Percentiles rank a stretch among this genome's conserved stretches.
Evolutionary conservation across 1,140 invertebrate genomes (phyloP).

Genomic region (Papilio glaucus): DNA sequence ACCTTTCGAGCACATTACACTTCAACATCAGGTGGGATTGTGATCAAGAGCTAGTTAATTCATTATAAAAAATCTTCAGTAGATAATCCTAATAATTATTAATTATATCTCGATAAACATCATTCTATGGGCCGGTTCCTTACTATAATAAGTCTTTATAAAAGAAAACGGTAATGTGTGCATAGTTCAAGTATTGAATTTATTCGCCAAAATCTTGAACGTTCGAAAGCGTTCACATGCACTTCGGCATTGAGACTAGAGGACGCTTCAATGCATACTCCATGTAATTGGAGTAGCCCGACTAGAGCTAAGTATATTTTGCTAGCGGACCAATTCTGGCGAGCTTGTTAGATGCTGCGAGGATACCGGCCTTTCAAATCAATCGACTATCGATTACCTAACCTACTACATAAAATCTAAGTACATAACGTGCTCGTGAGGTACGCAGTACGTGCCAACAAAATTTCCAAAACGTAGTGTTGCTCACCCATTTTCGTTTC

Average conservation of each 20-base stretch:
- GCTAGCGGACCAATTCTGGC: conserved; percentile 14
- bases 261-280: conserved; percentile 9
- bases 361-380: conserved; percentile 14
- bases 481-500: too few relatives aligned
- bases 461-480: too few relatives aligned
- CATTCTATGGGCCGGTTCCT: too few relatives aligned
- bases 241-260: neutral
- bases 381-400: conserved; percentile 9
- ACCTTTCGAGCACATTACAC: too few relatives aligned
- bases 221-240: neutral
- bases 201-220: neutral
- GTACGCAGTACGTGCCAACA: too few relatives aligned
- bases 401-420: neutral
- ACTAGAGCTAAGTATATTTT: conserved; percentile 18
- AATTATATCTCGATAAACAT: too few relatives aligned
- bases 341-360: conserved; percentile 5
- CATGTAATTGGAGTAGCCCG: conserved; percentile 6
- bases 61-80: too few relatives aligned
- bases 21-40: too few relatives aligned
- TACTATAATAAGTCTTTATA: too few relatives aligned
- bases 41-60: too few relatives aligned
- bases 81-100: too few relatives aligned
- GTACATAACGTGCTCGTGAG: neutral
- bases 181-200: neutral
- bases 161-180: neutral